Percentiles rank a stretch among this genome's conserved stretches.
These are phyloP conservation scores for Pomacea maculata DNA, from an alignment of 1,140 invertebrate genomes.

Conservation along the genomic window DNA sequence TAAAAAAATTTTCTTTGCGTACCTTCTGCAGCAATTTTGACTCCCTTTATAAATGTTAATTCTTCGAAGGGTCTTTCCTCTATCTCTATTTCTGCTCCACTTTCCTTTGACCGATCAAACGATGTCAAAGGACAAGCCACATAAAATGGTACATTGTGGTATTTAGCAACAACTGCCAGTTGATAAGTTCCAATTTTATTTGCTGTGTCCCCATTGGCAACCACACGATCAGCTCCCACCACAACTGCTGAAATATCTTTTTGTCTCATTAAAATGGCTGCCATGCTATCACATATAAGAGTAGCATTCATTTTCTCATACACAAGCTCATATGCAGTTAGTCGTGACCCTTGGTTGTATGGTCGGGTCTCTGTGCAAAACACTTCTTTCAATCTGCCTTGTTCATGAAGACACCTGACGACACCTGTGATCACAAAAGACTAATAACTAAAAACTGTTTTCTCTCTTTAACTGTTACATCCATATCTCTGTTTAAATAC, in stretches of 20 bases:
- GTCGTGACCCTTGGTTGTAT: conserved; percentile 91
- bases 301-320: conserved; percentile 93
- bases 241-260: conserved; percentile 68
- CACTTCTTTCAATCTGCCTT: conserved; percentile 81
- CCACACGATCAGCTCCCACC: conserved; percentile 72
- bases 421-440: conserved; percentile 71
- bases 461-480: background rate
- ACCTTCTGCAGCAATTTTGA: conserved; percentile 84
- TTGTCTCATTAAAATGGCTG: conserved; percentile 85
- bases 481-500: background rate
- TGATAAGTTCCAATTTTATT: conserved; percentile 99
- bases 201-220: conserved; percentile 96
- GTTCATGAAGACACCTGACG: conserved; percentile 80
- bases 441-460: too few species aligned
- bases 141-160: conserved; percentile 94
- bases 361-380: conserved; percentile 98
- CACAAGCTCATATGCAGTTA: conserved; percentile 95
- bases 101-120: conserved; percentile 83
- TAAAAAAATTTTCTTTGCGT: conserved; percentile 5
- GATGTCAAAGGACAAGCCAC: conserved; percentile 93
- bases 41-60: conserved; percentile 87
- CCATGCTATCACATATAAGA: conserved; percentile 95
- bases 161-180: conserved; percentile 90
- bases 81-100: conserved; percentile 88
- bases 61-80: conserved; percentile 91